These are phyloP conservation scores for Pangasius krempfi DNA, from an alignment of 2,797 vertebrate species.

Conservation along the genomic window DNA sequence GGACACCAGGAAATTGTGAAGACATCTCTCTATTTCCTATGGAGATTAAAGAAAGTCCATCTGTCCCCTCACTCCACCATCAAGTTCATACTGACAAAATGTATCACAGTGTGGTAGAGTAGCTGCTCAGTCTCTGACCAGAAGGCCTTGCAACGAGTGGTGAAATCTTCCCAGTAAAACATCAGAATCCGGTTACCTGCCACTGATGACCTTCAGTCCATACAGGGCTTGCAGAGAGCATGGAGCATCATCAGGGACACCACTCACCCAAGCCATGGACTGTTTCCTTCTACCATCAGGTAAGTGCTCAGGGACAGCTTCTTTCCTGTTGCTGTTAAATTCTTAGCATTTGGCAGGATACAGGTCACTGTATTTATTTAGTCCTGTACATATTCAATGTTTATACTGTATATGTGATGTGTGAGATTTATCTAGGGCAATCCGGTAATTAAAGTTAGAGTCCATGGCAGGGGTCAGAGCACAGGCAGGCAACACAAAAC, in stretches of 20 bases:
- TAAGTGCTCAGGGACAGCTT: not conserved
- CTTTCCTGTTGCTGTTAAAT: no score
- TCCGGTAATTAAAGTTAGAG: not conserved
- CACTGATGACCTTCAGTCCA: not conserved
- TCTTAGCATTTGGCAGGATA: not conserved
- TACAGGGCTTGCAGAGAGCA: not conserved
- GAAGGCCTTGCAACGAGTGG: not conserved
- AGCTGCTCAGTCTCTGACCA: not conserved
- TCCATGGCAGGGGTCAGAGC: not conserved
- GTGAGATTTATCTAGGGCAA: not conserved
- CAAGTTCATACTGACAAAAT: not conserved
- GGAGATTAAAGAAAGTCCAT: not conserved
- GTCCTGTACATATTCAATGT: not conserved
- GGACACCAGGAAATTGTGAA: not conserved
- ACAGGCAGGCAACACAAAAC: not conserved
- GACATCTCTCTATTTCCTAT: not conserved
- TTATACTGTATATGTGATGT: not conserved
- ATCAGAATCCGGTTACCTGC: not conserved
- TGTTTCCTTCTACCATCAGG: not conserved
- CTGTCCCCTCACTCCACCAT: not conserved
- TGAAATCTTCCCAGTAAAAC: not conserved
- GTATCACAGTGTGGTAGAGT: not conserved
- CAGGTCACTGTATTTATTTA: not conserved
- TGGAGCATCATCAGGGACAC: no score
- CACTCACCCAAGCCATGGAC: not conserved